Base-by-base conservation (phyloP, 2,113 vertebrate species). In the Marmota monax region DNA sequence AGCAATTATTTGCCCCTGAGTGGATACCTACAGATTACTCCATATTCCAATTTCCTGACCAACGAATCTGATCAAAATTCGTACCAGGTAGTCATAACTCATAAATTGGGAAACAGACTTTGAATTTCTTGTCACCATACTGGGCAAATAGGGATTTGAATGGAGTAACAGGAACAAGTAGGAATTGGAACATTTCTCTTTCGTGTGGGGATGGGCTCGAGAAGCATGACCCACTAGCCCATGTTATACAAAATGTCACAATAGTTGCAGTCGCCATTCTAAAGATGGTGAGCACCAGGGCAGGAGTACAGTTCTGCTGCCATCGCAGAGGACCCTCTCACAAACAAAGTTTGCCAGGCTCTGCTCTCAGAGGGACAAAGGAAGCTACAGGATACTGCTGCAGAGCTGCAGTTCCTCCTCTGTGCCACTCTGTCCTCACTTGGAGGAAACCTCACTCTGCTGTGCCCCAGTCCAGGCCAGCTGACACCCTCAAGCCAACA, bases 11-110 rank as follows among this genome's bases (percentile, higher is more conserved):
- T 88, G 22, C 65, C 34, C 25, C 48, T 45, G 16, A 22, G 8
- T 78, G 42, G n/a, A 63, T 18, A 87, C 63, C 67, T 84, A 70
- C 37, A 77, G 32, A 67, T 67, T 16, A 84, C 45, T 84, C 86
- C 72, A 23, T 82, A 25, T 92, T 90, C 85, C 67, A 29, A 58
- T 90, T 88, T 78, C 51, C 72, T 95, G 73, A 80, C 48, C 37
- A 42, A 82, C 12, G 51, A 78, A 51, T 92, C 39, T 74, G 14
- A 84, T 42, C 27, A 82, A 67, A 88, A 69, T 61, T 90, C 51
- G n/a, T 39, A 29, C 95, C 42, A 48, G 56, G 58, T 8, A 48
- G 37, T 65, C 39, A 0, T 83, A 83, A 78, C 16, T 42, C 37
- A 56, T 20, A 25, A 37, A 9, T 37, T 85, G 70, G 18, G 69